Evolutionary conservation across 2,113 vertebrate species (phyloP).

Genomic region (Elachura formosa): DNA sequence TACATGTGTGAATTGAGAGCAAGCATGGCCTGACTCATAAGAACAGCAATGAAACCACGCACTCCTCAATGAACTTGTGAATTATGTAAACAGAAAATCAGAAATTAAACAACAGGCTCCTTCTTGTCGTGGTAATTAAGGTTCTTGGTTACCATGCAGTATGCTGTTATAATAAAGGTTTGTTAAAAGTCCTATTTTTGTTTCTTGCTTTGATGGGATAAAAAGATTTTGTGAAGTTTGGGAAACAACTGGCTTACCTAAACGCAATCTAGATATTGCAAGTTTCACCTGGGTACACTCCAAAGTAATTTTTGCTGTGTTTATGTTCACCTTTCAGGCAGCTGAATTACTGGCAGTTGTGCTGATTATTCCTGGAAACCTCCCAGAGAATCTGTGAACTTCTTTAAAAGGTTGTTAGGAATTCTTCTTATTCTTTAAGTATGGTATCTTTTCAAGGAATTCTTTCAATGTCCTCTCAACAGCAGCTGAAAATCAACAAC

Average conservation of each 20-base stretch:
- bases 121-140: background rate
- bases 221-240: background rate
- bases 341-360: background rate
- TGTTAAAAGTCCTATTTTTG: background rate
- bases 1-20: background rate
- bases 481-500: background rate
- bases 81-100: constrained; percentile 2
- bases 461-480: background rate
- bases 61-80: background rate
- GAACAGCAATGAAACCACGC: background rate
- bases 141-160: background rate
- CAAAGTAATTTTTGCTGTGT: background rate
- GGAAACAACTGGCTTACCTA: background rate
- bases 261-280: background rate
- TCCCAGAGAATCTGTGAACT: background rate
- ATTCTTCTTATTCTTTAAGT: background rate
- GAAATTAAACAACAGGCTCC: background rate
- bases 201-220: background rate
- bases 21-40: background rate
- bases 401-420: background rate
- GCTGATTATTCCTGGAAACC: background rate
- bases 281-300: background rate
- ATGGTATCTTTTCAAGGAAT: background rate
- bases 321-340: background rate
- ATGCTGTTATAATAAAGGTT: background rate